A percentile compares a stretch with the other conserved stretches of the same genome.
These are phyloP conservation scores for Clarias gariepinus DNA, from an alignment of 2,113 vertebrate species.

Conservation along the genomic window DNA sequence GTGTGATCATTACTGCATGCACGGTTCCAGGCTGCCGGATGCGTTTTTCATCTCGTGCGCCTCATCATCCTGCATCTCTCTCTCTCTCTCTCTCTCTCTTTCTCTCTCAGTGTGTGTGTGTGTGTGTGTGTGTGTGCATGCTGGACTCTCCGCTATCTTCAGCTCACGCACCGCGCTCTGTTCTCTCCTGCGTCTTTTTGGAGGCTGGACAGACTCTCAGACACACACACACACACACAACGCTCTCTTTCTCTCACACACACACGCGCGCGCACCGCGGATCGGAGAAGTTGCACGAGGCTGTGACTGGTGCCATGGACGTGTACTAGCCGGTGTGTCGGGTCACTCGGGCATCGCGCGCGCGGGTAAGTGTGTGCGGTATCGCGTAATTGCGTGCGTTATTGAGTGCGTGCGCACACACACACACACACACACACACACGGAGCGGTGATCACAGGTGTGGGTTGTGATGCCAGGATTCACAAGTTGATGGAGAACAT, in stretches of 20 bases:
- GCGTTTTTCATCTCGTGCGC: background rate
- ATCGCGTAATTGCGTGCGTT: too few relatives aligned
- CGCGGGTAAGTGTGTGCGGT: constrained; percentile 60
- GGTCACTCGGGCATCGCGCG: constrained; percentile 24
- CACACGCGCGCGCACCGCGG: background rate
- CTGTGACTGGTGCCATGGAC: constrained; percentile 64
- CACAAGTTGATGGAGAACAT: background rate
- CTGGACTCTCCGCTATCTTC: background rate
- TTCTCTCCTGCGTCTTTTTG: background rate
- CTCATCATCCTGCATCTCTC: background rate
- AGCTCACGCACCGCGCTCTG: background rate
- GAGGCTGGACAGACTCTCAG: background rate
- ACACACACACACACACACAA: background rate
- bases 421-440: background rate
- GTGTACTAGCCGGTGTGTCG: constrained; percentile 63
- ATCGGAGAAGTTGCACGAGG: constrained; percentile 81
- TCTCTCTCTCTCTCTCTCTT: background rate
- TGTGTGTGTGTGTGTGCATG: background rate
- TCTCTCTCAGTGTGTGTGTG: background rate
- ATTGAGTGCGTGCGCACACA: background rate
- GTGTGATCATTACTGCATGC: background rate
- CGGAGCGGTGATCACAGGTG: background rate
- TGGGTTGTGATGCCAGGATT: background rate
- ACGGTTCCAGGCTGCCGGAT: background rate
- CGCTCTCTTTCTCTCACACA: too few relatives aligned